A percentile compares a stretch with the other conserved stretches of the same genome.
These are phyloP conservation scores for Thripadectes ignobilis DNA, from an alignment of 2,797 vertebrate genomes.

Conservation along the genomic window DNA sequence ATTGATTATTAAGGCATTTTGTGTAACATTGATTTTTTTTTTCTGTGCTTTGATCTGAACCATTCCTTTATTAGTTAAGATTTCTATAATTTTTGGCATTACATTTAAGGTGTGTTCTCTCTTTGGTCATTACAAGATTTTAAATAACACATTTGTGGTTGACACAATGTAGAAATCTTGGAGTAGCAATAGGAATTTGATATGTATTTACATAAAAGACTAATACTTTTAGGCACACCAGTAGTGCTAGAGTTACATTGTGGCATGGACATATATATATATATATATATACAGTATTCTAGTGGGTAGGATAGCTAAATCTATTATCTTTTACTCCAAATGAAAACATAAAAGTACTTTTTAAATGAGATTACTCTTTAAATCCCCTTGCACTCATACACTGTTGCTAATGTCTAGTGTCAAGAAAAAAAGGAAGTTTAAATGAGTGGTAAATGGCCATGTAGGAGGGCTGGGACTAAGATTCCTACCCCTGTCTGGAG, in stretches of 20 bases:
- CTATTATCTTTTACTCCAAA: not conserved
- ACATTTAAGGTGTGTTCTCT: not conserved
- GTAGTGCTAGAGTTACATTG: not conserved
- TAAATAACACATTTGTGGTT: not conserved
- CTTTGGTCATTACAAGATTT: not conserved
- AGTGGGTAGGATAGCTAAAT: rapidly evolving
- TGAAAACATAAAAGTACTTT: not conserved
- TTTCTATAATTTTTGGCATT: not conserved
- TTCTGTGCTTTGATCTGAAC: not conserved
- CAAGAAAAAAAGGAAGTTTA: not conserved
- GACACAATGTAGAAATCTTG: not conserved
- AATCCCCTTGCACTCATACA: not conserved
- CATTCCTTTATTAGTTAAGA: not conserved
- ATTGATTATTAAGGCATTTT: not conserved
- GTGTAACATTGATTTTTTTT: not conserved
- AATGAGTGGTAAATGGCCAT: not conserved
- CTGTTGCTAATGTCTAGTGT: not conserved
- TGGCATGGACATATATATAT: not conserved
- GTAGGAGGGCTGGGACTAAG: not conserved
- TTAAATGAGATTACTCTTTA: not conserved
- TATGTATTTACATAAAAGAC: not conserved
- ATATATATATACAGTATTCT: not conserved
- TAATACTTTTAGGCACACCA: not conserved
- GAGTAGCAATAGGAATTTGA: not conserved
- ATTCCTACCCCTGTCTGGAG: not conserved